Evolutionary conservation across 2,888 invertebrate genomes (phyloP).

Genomic region (Catocala fraxini): DNA sequence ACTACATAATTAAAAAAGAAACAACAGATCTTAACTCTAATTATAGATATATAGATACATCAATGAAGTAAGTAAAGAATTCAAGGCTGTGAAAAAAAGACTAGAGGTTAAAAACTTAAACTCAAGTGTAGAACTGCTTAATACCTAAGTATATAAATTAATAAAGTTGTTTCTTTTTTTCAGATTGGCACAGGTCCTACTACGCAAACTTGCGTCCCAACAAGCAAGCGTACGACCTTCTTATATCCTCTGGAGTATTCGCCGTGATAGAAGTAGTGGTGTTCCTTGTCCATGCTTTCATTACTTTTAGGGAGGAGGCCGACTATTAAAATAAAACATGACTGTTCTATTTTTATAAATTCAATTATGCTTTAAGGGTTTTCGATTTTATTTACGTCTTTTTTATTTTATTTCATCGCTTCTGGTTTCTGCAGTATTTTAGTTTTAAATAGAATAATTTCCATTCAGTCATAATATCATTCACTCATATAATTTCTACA

Average conservation of each 20-base stretch:
- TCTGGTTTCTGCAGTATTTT: neutral
- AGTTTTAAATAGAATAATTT: neutral
- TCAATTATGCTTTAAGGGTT: constrained; percentile 12
- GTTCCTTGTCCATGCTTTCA: constrained; percentile 88
- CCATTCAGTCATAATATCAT: constrained; percentile 1
- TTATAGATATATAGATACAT: no score
- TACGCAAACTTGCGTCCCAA: constrained; percentile 88
- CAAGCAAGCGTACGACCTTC: constrained; percentile 90
- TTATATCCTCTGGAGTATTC: constrained; percentile 89
- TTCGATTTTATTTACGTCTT: constrained; percentile 10
- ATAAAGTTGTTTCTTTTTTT: constrained; percentile 26
- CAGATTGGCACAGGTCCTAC: constrained; percentile 84
- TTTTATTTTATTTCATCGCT: constrained; percentile 4
- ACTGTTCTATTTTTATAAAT: constrained; percentile 20
- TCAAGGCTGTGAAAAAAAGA: no score
- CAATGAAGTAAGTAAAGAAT: no score
- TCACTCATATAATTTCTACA: neutral
- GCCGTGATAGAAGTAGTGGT: constrained; percentile 88
- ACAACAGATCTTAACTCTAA: no score
- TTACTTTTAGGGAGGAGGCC: constrained; percentile 87
- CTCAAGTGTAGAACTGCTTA: no score
- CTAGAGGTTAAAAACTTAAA: no score
- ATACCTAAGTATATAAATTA: no score
- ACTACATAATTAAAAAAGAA: no score
- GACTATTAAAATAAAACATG: constrained; percentile 72